These are phyloP conservation scores for Romanogobio albipinnatus DNA, from an alignment of 2,113 vertebrate species.

Conservation along the genomic window DNA sequence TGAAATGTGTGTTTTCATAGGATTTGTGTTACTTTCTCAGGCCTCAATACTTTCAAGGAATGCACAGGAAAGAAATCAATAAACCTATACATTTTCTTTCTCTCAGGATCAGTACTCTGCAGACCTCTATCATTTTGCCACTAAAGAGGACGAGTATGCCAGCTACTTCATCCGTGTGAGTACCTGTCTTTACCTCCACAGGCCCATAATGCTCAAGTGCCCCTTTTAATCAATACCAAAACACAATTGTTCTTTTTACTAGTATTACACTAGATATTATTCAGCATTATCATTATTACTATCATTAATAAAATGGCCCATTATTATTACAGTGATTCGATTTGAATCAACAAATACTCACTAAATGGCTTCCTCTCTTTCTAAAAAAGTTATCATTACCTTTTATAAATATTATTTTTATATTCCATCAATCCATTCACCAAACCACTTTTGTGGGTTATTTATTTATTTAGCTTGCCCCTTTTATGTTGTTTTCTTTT, in stretches of 20 bases:
- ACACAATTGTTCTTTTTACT: neutral
- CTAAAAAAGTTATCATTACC: neutral
- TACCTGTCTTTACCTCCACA: neutral
- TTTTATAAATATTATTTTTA: neutral
- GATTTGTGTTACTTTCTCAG: neutral
- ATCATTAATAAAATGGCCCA: neutral
- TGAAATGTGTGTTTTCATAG: neutral
- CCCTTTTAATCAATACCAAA: neutral
- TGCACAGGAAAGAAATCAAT: slow-evolving; percentile 5
- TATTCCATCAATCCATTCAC: neutral
- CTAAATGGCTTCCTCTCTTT: too few species aligned
- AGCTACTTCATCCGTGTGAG: slow-evolving; percentile 92
- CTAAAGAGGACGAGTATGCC: slow-evolving; percentile 92
- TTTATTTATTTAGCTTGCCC: neutral
- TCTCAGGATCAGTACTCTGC: slow-evolving; percentile 92
- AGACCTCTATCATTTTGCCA: slow-evolving; percentile 94
- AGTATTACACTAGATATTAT: neutral
- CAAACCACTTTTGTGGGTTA: too few species aligned
- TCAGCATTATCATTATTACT: neutral
- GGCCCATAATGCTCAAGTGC: neutral
- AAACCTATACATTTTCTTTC: slow-evolving; percentile 13
- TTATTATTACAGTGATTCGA: neutral
- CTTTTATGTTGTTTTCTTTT: neutral
- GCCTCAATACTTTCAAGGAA: neutral
- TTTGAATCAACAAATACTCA: neutral